Base-by-base conservation (phyloP, 1,140 invertebrate genomes). In the Penaeus japonicus region DNA sequence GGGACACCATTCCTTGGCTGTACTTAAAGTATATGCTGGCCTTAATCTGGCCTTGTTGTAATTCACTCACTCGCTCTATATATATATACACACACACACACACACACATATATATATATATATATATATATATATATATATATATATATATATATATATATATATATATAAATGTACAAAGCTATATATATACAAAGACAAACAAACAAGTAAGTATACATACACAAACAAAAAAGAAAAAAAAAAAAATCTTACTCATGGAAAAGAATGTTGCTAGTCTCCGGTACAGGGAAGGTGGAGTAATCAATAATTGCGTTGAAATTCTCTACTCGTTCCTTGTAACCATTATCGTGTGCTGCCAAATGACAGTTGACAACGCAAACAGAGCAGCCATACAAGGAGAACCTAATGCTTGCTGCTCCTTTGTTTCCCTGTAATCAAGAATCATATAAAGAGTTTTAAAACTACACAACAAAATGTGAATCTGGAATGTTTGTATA, bases 401-500 rank as follows among this genome's bases (percentile, higher is more conserved):
- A 96, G 90, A 98, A 95, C 78, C 98, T 94, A 75, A 98, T 94
- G 91, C 96, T 97, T 0, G 98, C 96, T 3, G 96, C 97, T 30
- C 98, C 98, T 94, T 99, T 99, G 92, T 98, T 99, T 83, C 97
- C 97, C 97, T 97, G 92, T 22, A 79, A n/a, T 94, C 94, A 82
- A 77, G 84, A 87, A 80, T 90, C 4, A 79, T 79, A 18, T 27
- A 7, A 15, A 24, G 15, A 39, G 77, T 70, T 24, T n/a, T 30
- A 70, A 12, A 20, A 7, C n/a, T 70, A 30, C 20, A 20, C n/a
- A 70, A 15, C 62, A 70, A 70, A n/a, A n/a, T n/a, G n/a, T n/a
- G n/a, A n/a, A n/a, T n/a, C n/a, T n/a, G n/a, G n/a, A n/a, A n/a
- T n/a, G n/a, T n/a, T n/a, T n/a, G n/a, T n/a, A n/a, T n/a, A n/a